A percentile compares a stretch with the other conserved stretches of the same genome.
Evolutionary conservation across 2,888 invertebrate genomes (phyloP).

Genomic region (Chesias legatella): DNA sequence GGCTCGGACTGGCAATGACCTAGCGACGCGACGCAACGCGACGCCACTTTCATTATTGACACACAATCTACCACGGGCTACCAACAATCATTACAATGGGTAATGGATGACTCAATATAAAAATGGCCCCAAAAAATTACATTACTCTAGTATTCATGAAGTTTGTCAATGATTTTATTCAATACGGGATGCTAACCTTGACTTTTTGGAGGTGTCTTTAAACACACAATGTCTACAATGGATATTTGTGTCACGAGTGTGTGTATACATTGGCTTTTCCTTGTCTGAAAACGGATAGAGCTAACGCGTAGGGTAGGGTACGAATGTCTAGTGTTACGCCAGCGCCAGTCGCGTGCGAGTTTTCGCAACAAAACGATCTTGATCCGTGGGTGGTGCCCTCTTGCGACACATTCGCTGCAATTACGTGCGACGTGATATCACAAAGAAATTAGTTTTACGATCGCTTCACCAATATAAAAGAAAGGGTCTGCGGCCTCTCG

Average conservation of each 20-base stretch:
- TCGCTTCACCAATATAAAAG: not conserved
- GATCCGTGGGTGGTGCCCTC: conserved; percentile 42
- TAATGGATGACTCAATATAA: conserved; percentile 20
- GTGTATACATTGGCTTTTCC: too few relatives aligned
- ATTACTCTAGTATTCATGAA: conserved; percentile 10
- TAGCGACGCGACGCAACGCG: conserved; percentile 59
- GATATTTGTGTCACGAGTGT: too few relatives aligned
- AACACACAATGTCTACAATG: too few relatives aligned
- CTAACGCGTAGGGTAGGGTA: too few relatives aligned
- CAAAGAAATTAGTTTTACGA: conserved; percentile 10
- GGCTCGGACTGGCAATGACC: conserved; percentile 72
- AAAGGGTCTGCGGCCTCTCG: conserved; percentile 2
- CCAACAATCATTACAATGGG: conserved; percentile 26
- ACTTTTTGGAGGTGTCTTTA: conserved; percentile 4
- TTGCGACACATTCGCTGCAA: conserved; percentile 55
- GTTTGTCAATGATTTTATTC: conserved; percentile 12
- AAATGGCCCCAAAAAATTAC: conserved; percentile 8
- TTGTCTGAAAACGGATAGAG: too few relatives aligned
- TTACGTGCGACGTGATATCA: conserved; percentile 47
- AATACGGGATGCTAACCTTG: conserved; percentile 17
- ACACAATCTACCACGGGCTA: conserved; percentile 66
- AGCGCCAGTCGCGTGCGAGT: conserved; percentile 21
- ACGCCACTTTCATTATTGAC: conserved; percentile 79
- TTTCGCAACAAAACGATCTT: conserved; percentile 36
- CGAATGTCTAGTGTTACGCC: conserved; percentile 8